phyloP scores from a whole-genome alignment of 53 echinoderm and acorn worm species.

The Actinopyga echinites region DNA sequence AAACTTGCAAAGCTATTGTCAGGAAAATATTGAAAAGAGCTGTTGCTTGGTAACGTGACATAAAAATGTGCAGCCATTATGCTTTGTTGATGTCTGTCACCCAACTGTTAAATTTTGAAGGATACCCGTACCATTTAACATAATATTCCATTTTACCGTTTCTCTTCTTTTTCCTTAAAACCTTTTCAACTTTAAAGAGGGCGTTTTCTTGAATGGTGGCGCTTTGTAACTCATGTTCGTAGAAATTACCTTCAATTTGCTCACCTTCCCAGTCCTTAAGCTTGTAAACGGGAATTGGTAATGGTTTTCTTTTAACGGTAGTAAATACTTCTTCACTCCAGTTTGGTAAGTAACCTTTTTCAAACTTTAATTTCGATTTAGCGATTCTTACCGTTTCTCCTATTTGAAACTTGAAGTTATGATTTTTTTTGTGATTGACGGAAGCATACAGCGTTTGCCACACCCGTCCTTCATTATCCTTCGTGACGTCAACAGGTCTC shows the following conservation, averaged over 20 bases:
- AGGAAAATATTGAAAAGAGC: constrained; percentile 51
- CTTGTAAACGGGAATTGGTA: neutral
- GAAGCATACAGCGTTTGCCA: too few relatives aligned
- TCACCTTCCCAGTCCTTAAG: neutral
- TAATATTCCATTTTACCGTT: neutral
- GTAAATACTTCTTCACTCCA: too few relatives aligned
- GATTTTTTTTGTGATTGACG: constrained; percentile 11
- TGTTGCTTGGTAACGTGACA: constrained; percentile 70
- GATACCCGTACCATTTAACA: constrained; percentile 7
- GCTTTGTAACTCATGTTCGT: constrained; percentile 16
- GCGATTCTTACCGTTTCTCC: constrained; percentile 12
- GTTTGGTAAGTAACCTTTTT: too few relatives aligned
- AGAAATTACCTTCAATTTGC: neutral
- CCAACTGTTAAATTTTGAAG: constrained; percentile 20
- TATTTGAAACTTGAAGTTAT: constrained; percentile 16
- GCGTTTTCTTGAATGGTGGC: neutral
- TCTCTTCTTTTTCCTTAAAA: constrained; percentile 12
- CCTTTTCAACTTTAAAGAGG: constrained; percentile 16
- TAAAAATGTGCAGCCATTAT: constrained; percentile 65
- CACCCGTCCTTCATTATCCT: constrained; percentile 46
- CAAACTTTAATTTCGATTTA: too few relatives aligned
- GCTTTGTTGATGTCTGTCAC: neutral
- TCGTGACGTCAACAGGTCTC: constrained; percentile 42
- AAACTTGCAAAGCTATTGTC: constrained; percentile 53
- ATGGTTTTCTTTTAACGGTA: neutral